Evolutionary conservation across 2,797 vertebrate genomes (phyloP), one percentile per base, ranked within the genome.

Genomic region (Halcyon leucocephala): DNA sequence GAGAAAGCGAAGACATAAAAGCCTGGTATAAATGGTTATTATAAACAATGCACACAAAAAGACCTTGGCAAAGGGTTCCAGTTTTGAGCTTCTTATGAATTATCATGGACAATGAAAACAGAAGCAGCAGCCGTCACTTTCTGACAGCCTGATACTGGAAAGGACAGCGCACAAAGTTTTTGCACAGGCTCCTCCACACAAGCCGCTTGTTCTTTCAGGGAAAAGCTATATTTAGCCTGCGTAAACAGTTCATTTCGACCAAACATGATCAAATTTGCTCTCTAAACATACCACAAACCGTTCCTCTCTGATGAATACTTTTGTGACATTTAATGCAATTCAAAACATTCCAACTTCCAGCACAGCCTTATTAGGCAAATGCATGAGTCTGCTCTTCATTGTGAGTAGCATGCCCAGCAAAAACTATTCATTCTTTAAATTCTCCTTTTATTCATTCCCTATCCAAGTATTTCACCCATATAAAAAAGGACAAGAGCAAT

Each of bases 351-450:
- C 95, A 98, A 82, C 70, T 94, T 93, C 85, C 87, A 96, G 86
- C 14, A 24, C 22, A 93, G 92, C 98, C 98, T 98, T 99, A 98
- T 98, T 98, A 98, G 98, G 98, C 97, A 97, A 96, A 97, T 89
- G 88, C 92, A 94, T 90, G 60, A 69, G 79, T 78, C 62, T 77
- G 41, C n/a, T 67, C 41, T 89, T 86, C 7, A 6, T 65, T 91
- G 74, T 41, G 66, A 92, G 60, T 58, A 94, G 79, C 3, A 9
- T 35, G 62, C 35, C 86, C 78, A 91, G 92, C 72, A 93, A 95
- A 90, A 90, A 82, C 62, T 85, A 90, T 49, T 97, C 82, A 92
- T 97, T 97, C 93, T 85, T 97, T 62, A 93, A 74, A 95, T 95
- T 95, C 86, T 93, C 71, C 76, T 90, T 86, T 67, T 94, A 93